Evolutionary conservation across 2,888 invertebrate genomes (phyloP).

Genomic region (Eupithecia inturbata): DNA sequence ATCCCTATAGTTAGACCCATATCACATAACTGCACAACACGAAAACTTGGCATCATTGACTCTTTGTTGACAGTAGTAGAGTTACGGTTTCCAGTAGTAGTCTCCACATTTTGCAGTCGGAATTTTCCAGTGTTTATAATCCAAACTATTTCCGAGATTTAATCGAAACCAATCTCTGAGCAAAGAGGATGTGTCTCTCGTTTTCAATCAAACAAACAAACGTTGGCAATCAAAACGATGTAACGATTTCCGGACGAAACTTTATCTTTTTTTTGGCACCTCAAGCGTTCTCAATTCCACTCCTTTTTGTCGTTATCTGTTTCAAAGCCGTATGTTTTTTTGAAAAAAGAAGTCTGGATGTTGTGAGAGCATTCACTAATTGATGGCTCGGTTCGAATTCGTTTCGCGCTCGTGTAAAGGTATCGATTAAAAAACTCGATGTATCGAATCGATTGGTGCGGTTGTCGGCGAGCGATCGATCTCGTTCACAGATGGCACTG

Average conservation of each 20-base stretch:
- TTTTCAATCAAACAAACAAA: conserved; percentile 66
- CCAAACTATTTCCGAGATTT: conserved; percentile 16
- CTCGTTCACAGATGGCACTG: conserved; percentile 73
- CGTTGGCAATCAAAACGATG: conserved; percentile 69
- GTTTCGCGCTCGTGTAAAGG: conserved; percentile 62
- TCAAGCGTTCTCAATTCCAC: conserved; percentile 57
- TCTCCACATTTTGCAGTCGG: not conserved
- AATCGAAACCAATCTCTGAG: conserved; percentile 36
- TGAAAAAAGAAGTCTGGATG: conserved; percentile 65
- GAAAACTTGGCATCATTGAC: not conserved
- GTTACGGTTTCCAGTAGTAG: not conserved
- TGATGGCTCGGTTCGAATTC: conserved; percentile 70
- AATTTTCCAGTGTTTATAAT: not conserved
- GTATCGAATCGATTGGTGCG: conserved; percentile 71
- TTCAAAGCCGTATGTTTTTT: conserved; percentile 72
- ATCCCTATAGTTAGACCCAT: not conserved
- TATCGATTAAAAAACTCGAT: conserved; percentile 64
- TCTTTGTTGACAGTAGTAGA: not conserved
- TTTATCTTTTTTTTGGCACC: conserved; percentile 65
- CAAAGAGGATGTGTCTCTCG: conserved; percentile 48
- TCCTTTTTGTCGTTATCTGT: conserved; percentile 61
- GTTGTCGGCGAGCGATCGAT: conserved; percentile 67
- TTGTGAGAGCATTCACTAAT: conserved; percentile 78
- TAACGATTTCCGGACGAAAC: conserved; percentile 69
- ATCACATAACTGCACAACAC: not conserved